A percentile compares a stretch with the other conserved stretches of the same genome.
Evolutionary conservation across 2,113 vertebrate genomes (phyloP).

Genomic region (Poeciliopsis turrubarensis): DNA sequence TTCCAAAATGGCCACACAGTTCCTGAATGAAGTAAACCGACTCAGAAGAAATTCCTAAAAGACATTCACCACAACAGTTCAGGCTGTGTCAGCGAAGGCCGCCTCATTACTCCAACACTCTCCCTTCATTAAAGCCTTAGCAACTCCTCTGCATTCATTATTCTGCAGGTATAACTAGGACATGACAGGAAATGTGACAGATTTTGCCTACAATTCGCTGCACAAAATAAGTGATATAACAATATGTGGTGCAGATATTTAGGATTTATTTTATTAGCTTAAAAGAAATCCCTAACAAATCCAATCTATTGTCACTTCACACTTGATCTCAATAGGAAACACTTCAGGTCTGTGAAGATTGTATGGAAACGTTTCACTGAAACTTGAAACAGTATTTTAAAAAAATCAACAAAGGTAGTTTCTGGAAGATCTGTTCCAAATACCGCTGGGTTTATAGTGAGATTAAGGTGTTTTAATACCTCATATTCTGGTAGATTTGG

Average conservation of each 20-base stretch:
- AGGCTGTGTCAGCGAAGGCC: background rate
- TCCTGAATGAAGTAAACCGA: background rate
- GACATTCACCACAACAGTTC: slow-evolving; percentile 5
- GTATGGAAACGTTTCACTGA: too few species aligned
- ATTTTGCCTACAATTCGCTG: background rate
- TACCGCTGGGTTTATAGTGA: too few species aligned
- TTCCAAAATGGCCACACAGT: background rate
- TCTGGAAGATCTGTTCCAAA: background rate
- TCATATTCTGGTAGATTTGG: too few species aligned
- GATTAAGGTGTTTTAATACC: too few species aligned
- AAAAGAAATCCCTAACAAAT: too few species aligned
- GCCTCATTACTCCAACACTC: slow-evolving; percentile 21
- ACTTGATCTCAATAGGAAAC: too few species aligned
- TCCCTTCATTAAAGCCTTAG: slow-evolving; percentile 16
- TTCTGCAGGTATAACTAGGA: background rate
- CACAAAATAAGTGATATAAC: background rate
- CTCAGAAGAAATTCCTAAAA: background rate
- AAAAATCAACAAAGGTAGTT: too few species aligned
- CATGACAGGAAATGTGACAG: background rate
- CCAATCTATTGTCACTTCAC: too few species aligned
- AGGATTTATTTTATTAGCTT: background rate
- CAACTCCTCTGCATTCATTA: slow-evolving; percentile 30
- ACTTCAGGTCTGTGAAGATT: too few species aligned
- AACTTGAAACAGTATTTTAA: too few species aligned
- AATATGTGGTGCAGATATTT: background rate